Conservation (phyloP, 2,888 invertebrate genomes). For the Baronia brevicornis region DNA sequence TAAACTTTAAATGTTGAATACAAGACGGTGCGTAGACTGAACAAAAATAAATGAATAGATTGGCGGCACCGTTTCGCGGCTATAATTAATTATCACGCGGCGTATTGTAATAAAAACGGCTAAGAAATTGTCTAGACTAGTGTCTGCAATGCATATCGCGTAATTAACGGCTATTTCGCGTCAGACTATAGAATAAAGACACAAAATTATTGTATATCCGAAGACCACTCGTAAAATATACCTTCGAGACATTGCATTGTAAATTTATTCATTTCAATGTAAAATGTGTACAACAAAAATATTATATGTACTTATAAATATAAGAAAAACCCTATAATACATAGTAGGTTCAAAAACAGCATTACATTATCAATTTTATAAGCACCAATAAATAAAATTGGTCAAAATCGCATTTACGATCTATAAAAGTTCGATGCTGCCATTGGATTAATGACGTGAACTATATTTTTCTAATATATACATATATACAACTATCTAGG, state of each 20-base stretch:
- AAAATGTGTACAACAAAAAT: background rate
- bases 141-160: background rate
- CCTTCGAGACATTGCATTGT: slow-evolving; percentile 1
- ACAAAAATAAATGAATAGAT: slow-evolving; percentile 6
- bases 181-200: too few species aligned
- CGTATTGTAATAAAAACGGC: slow-evolving; percentile 5
- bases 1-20: too few species aligned
- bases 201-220: slow-evolving; percentile 2
- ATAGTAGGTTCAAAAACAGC: too few species aligned
- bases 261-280: background rate
- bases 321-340: too few species aligned
- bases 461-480: too few species aligned
- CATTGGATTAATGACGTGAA: too few species aligned
- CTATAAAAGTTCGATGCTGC: too few species aligned
- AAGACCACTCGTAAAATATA: slow-evolving; percentile 3
- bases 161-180: too few species aligned
- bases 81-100: slow-evolving; percentile 10
- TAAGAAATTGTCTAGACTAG: slow-evolving; percentile 4
- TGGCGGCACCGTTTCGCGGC: slow-evolving; percentile 4
- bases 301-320: background rate
- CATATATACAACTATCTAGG: too few species aligned
- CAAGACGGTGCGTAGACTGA: slow-evolving; percentile 5
- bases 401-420: too few species aligned
- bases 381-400: too few species aligned
- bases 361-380: too few species aligned